These are phyloP conservation scores for Euura lappo DNA, from an alignment of 1,140 invertebrate genomes.

Conservation along the genomic window DNA sequence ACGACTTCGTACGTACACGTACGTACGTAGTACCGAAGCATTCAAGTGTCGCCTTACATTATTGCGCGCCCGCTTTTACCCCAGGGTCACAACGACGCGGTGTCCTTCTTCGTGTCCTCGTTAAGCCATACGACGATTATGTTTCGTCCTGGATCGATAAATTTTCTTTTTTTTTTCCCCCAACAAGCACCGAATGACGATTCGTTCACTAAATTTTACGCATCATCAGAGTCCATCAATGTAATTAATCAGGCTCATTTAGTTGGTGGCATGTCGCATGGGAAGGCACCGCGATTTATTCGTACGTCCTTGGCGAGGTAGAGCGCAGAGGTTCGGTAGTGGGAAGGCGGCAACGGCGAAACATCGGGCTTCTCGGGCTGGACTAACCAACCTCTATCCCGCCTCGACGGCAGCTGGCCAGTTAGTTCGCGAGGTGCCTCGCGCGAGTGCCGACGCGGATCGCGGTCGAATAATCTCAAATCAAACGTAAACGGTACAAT, in stretches of 20 bases:
- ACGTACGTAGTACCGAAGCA: neutral
- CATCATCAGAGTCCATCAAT: too few relatives aligned
- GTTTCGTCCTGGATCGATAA: too few relatives aligned
- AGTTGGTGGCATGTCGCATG: neutral
- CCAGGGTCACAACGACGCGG: neutral
- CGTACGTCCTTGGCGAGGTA: neutral
- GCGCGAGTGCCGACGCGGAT: slow-evolving; percentile 1
- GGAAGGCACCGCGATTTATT: neutral
- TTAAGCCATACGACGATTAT: too few relatives aligned
- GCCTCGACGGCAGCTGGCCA: neutral
- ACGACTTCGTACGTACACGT: neutral
- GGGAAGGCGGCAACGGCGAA: neutral
- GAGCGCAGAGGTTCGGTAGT: neutral
- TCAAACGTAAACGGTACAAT: too few relatives aligned
- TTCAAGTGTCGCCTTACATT: slow-evolving; percentile 4
- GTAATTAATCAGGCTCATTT: neutral
- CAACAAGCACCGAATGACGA: too few relatives aligned
- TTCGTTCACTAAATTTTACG: too few relatives aligned
- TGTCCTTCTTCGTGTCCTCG: too few relatives aligned
- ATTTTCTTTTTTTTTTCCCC: too few relatives aligned
- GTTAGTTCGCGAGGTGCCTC: neutral
- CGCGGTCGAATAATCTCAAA: neutral
- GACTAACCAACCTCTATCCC: neutral
- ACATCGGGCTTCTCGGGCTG: neutral
- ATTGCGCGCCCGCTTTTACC: neutral